A percentile compares a stretch with the other conserved stretches of the same genome.
Conservation (phyloP, 2,888 invertebrate species). For the Acholoe squamosa region DNA sequence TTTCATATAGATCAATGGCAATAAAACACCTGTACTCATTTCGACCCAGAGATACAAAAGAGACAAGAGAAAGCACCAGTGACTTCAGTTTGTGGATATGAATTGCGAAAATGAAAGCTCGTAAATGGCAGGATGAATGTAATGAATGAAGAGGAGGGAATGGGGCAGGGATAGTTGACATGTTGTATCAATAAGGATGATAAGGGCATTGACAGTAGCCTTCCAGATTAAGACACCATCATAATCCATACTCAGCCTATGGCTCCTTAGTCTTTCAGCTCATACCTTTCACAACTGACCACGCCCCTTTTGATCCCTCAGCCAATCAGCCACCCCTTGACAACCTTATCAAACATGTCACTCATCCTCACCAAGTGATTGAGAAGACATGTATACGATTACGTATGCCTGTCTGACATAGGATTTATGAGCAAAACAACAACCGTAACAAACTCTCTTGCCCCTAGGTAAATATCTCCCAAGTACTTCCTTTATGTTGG, state of each 20-base stretch:
- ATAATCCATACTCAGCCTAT: not conserved
- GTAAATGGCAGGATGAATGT: not conserved
- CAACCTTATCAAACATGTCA: not conserved
- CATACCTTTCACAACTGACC: not conserved
- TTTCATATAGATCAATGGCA: too few relatives aligned
- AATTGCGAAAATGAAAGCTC: not conserved
- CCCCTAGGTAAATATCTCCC: too few relatives aligned
- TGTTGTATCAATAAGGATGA: too few relatives aligned
- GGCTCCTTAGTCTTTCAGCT: not conserved
- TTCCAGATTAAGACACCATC: not conserved
- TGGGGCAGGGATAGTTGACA: not conserved
- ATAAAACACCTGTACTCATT: too few relatives aligned
- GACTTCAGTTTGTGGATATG: not conserved
- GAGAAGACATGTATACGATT: too few relatives aligned
- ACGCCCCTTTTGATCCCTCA: not conserved
- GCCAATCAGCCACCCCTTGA: not conserved
- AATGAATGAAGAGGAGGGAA: not conserved
- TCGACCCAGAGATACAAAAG: too few relatives aligned
- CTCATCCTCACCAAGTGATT: not conserved
- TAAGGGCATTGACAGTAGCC: not conserved
- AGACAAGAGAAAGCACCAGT: not conserved
- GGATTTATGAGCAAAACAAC: too few relatives aligned
- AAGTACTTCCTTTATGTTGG: too few relatives aligned
- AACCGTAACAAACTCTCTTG: too few relatives aligned
- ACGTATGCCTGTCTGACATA: too few relatives aligned